phyloP scores from a whole-genome alignment of 2,888 invertebrate genomes.

The Sarcophaga rosellei region DNA sequence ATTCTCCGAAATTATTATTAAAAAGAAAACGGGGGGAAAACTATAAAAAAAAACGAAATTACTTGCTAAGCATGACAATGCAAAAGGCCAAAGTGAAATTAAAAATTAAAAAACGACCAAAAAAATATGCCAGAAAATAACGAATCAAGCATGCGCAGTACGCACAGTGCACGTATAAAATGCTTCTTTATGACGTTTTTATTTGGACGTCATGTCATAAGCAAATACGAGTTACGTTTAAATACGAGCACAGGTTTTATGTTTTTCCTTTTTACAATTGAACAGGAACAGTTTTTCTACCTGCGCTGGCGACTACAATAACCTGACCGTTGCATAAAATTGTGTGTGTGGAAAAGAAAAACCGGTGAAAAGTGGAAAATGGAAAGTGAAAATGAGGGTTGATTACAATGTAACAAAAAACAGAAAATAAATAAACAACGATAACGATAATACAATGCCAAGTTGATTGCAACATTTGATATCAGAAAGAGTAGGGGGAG shows the following conservation, averaged over 20 bases:
- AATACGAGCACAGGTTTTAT: constrained; percentile 13
- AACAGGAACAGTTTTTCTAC: constrained; percentile 1
- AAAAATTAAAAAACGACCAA: background rate
- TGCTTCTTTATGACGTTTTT: too few species aligned
- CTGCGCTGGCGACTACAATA: constrained; percentile 37
- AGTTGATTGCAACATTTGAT: constrained; percentile 20
- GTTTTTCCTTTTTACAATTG: background rate
- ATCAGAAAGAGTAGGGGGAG: background rate
- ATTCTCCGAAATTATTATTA: too few species aligned
- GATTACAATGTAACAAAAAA: too few species aligned
- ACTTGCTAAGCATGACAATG: constrained; percentile 31
- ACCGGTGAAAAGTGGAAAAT: too few species aligned
- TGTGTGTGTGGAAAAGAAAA: background rate
- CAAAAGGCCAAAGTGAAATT: background rate
- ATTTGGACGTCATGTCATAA: too few species aligned
- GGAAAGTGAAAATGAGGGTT: too few species aligned
- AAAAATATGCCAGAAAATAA: too few species aligned
- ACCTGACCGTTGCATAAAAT: constrained; percentile 32
- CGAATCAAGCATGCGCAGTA: too few species aligned
- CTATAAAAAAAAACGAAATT: constrained; percentile 21
- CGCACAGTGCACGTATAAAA: too few species aligned
- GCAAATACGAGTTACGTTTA: background rate
- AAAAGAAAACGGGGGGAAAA: background rate
- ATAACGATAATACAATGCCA: background rate
- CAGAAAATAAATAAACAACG: too few species aligned